Percentiles rank a stretch among this genome's conserved stretches.
Conservation (phyloP, 2,113 vertebrate genomes). For the Epinephelus cyanopodus region DNA sequence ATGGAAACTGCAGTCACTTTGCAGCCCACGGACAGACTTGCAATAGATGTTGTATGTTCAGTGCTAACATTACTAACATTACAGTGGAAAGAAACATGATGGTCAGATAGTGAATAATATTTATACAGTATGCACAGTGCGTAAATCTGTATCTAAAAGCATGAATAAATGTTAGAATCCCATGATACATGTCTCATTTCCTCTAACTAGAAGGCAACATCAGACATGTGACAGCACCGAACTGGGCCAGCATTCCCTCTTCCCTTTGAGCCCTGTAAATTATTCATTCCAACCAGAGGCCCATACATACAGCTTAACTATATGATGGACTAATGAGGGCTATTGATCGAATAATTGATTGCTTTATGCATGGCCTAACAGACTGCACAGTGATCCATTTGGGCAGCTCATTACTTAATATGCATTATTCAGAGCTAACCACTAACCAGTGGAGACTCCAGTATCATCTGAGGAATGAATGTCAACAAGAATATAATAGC, state of each 20-base stretch:
- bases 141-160: background rate
- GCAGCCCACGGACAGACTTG: background rate
- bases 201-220: slow-evolving; percentile 15
- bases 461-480: slow-evolving; percentile 56
- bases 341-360: slow-evolving; percentile 88
- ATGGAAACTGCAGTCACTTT: background rate
- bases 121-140: background rate
- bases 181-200: background rate
- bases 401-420: slow-evolving; percentile 84
- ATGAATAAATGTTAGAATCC: background rate
- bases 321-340: slow-evolving; percentile 82
- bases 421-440: slow-evolving; percentile 84
- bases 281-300: slow-evolving; percentile 75
- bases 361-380: slow-evolving; percentile 84
- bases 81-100: no score
- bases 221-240: slow-evolving; percentile 45
- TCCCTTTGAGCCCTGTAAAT: slow-evolving; percentile 74
- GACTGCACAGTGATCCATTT: slow-evolving; percentile 83
- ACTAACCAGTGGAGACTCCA: slow-evolving; percentile 60
- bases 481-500: slow-evolving; percentile 68
- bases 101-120: background rate
- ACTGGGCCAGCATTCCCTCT: slow-evolving; percentile 37
- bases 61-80: background rate
- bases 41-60: background rate
- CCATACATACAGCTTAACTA: slow-evolving; percentile 80